These are phyloP conservation scores for Calliopum simillimum DNA, from an alignment of 2,888 invertebrate genomes.

Conservation along the genomic window DNA sequence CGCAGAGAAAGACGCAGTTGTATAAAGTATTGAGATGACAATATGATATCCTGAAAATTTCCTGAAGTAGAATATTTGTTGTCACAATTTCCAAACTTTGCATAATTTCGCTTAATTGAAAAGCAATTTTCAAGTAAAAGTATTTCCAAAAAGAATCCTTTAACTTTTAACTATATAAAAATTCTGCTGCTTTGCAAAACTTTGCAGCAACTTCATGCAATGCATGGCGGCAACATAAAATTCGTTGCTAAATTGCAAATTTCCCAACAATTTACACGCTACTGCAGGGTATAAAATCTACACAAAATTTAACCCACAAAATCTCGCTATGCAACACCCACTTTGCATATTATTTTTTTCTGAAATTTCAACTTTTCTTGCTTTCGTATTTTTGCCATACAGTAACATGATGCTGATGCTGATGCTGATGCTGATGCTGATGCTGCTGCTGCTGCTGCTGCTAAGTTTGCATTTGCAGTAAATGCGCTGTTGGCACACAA, in stretches of 20 bases:
- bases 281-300: conserved; percentile 41
- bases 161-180: neutral
- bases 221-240: conserved; percentile 19
- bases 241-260: conserved; percentile 45
- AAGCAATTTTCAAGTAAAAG: neutral
- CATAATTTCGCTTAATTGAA: no score
- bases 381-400: conserved; percentile 2
- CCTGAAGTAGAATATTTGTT: no score
- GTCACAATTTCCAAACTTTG: no score
- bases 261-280: conserved; percentile 47
- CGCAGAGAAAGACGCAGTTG: no score
- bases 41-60: no score
- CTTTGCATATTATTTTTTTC: conserved; percentile 32
- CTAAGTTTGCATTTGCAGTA: conserved; percentile 1
- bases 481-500: conserved; percentile 12
- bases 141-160: neutral
- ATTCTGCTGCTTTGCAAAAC: neutral
- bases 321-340: conserved; percentile 39
- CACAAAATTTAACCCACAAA: conserved; percentile 32
- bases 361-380: neutral
- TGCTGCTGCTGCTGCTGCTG: no score
- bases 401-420: conserved; percentile 9
- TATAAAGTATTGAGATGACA: no score
- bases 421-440: neutral
- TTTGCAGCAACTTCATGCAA: conserved; percentile 4